Evolutionary conservation across 2,113 vertebrate species (phyloP), one percentile per base, ranked within the genome.

Genomic region (Gambusia holbrooki): DNA sequence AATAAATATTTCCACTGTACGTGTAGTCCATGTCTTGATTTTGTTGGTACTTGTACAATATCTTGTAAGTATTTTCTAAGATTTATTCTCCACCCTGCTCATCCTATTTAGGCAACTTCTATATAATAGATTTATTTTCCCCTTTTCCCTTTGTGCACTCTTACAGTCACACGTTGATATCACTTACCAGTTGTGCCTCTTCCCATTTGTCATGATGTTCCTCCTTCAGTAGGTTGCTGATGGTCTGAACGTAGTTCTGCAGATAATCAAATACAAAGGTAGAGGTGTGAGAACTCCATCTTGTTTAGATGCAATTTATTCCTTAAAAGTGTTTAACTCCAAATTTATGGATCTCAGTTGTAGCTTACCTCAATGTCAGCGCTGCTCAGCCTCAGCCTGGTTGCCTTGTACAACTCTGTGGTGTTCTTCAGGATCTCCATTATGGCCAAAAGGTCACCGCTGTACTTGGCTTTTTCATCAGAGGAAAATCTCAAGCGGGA

Each of bases 181-280:
- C 90, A 92, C 96, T 7, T 94, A 99, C 98, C 96, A 96, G 94
- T 77, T 98, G 98, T 74, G 97, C 96, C 86, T 99, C 98, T 81
- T 98, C 96, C 98, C 98, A 99, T 91, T 97, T 98, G 45, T 97
- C 96, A 67, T 93, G 93, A 82, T 99, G 97, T 71, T 99, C 97
- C 75, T 99, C 97, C 0, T 95, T 96, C 85, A 99, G 89, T 77
- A 99, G 88, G 92, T 99, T 98, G 95, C 98, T 99, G 90, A 99
- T 95, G 81, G 97, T 95, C 94, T 98, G 97, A 69, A 98, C 96
- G 2, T 96, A 99, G 89, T 99, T 99, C 98, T 99, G 89, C 42
- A 87, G 37, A 84, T 79, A 66, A 84, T 79, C 66, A 84, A 82
- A 85, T 35, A 19, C 15, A n/a, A 22, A 73, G 29, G 15, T 28